Conservation (phyloP, 2,797 vertebrate genomes). For the Typhlichthys eigenmanni region DNA sequence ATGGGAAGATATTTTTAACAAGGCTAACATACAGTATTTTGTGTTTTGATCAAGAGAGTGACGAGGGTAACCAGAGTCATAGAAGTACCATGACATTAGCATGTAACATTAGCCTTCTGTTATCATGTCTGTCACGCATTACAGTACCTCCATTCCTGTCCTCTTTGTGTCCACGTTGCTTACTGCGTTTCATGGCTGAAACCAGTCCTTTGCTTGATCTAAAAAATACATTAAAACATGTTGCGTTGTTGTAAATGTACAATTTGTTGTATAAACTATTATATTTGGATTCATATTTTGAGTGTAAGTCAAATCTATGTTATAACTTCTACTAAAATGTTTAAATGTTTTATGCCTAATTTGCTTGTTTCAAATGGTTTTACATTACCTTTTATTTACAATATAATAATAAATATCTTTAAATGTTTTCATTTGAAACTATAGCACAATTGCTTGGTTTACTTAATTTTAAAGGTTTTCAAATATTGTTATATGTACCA, state of each 20-base stretch:
- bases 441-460: too few relatives aligned
- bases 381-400: not conserved
- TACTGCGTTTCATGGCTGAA: slow-evolving; percentile 91
- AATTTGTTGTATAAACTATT: too few relatives aligned
- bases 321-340: not conserved
- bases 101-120: slow-evolving; percentile 16
- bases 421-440: not conserved
- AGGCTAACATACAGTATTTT: too few relatives aligned
- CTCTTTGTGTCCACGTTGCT: slow-evolving; percentile 85
- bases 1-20: too few relatives aligned
- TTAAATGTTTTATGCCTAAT: not conserved
- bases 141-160: slow-evolving; percentile 81
- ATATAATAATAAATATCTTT: too few relatives aligned
- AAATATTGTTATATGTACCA: not conserved
- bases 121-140: slow-evolving; percentile 23
- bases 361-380: not conserved
- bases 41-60: too few relatives aligned
- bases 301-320: too few relatives aligned
- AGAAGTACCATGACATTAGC: slow-evolving; percentile 1
- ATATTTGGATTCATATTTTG: too few relatives aligned
- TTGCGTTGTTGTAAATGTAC: not conserved
- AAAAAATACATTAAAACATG: slow-evolving; percentile 24
- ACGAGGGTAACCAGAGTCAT: too few relatives aligned
- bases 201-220: slow-evolving; percentile 78
- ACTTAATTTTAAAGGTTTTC: not conserved